A percentile compares a stretch with the other conserved stretches of the same genome.
Evolutionary conservation across 2,113 vertebrate genomes (phyloP).

Genomic region (Sphaerodactylus townsendi): DNA sequence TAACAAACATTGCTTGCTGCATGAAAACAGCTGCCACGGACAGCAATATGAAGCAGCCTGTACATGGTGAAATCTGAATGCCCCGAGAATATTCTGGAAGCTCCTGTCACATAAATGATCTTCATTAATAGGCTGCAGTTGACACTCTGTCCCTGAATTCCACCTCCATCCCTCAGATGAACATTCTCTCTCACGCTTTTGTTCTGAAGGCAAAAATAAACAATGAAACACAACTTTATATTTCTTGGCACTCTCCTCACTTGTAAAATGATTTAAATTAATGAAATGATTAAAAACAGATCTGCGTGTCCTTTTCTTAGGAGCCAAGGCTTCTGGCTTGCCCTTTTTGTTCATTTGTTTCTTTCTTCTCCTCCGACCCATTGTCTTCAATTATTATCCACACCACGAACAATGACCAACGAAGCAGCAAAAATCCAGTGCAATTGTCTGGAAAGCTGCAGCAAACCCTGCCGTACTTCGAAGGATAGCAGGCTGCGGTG

Average conservation of each 20-base stretch:
- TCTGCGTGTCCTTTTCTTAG: slow-evolving; percentile 2
- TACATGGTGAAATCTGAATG: not conserved
- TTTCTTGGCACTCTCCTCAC: slow-evolving; percentile 58
- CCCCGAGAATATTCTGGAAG: slow-evolving; percentile 39
- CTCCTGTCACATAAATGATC: slow-evolving; percentile 58
- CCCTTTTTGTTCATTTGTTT: slow-evolving; percentile 58
- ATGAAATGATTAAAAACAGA: slow-evolving; percentile 56
- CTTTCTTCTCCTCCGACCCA: slow-evolving; percentile 55
- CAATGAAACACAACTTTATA: slow-evolving; percentile 56
- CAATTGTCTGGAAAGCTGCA: slow-evolving; percentile 66
- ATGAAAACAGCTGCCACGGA: not conserved
- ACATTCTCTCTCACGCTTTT: slow-evolving; percentile 46
- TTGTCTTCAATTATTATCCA: slow-evolving; percentile 70
- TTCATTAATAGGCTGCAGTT: slow-evolving; percentile 48
- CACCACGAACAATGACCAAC: slow-evolving; percentile 53
- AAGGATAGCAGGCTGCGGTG: slow-evolving; percentile 13
- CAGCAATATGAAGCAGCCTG: not conserved
- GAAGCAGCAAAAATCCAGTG: slow-evolving; percentile 57
- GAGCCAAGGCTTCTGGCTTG: slow-evolving; percentile 40
- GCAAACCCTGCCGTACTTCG: slow-evolving; percentile 34
- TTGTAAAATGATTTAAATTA: slow-evolving; percentile 52
- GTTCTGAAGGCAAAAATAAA: slow-evolving; percentile 64
- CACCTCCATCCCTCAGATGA: slow-evolving; percentile 39
- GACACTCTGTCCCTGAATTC: slow-evolving; percentile 36
- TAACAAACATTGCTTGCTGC: not conserved